A percentile compares a stretch with the other conserved stretches of the same genome.
Evolutionary conservation across 2,888 invertebrate species (phyloP).

Genomic region (Drosophila hamatofila): DNA sequence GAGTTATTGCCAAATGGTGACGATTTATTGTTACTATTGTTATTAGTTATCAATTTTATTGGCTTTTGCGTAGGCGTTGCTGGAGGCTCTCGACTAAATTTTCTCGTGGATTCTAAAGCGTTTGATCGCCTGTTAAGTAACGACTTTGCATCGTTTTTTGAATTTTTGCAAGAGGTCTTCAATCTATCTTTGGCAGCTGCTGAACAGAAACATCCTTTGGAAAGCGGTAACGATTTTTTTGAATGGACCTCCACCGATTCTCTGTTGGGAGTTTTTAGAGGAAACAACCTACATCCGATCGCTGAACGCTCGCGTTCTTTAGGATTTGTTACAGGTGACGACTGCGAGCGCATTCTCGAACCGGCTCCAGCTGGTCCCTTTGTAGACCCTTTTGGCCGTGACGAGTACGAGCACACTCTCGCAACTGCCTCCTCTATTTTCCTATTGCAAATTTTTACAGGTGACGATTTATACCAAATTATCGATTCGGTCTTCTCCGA

Average conservation of each 20-base stretch:
- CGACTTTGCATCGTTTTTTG: not conserved
- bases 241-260: not conserved
- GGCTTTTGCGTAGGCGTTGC: not conserved
- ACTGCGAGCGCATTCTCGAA: not conserved
- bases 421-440: not conserved
- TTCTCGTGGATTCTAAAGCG: not conserved
- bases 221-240: not conserved
- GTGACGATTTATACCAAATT: not conserved
- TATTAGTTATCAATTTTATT: too few relatives aligned
- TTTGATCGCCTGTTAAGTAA: not conserved
- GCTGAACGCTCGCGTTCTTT: not conserved
- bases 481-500: not conserved
- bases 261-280: not conserved
- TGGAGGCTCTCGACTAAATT: not conserved
- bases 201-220: not conserved
- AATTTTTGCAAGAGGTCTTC: not conserved
- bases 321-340: not conserved
- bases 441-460: not conserved
- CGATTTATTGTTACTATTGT: not conserved
- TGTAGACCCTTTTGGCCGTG: not conserved
- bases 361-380: not conserved
- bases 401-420: not conserved
- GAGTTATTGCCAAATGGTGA: not conserved
- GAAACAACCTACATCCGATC: not conserved
- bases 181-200: not conserved